phyloP scores from a whole-genome alignment of 2,797 vertebrate species.

The Ctenopoma multispine region DNA sequence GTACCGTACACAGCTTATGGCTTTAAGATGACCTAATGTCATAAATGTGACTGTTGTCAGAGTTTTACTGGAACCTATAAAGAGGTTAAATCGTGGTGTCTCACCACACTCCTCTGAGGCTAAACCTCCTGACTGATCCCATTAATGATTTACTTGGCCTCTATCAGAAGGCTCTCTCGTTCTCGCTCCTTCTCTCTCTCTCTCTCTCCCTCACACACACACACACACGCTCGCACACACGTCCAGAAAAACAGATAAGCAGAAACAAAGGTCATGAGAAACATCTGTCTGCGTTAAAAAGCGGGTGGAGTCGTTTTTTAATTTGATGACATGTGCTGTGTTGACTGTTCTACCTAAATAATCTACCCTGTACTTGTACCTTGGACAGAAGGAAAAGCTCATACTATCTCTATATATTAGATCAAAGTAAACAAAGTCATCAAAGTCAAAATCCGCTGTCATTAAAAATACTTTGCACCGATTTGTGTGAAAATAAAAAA shows the following conservation, averaged over 20 bases:
- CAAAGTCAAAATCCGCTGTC: too few species aligned
- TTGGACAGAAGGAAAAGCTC: not conserved
- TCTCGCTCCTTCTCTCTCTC: slow-evolving; percentile 21
- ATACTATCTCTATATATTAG: not conserved
- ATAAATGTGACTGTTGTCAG: slow-evolving; percentile 72
- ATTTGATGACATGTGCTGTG: slow-evolving; percentile 52
- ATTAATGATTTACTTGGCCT: slow-evolving; percentile 85
- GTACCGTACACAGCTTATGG: slow-evolving; percentile 40
- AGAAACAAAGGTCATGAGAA: slow-evolving; percentile 73
- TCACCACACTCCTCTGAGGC: slow-evolving; percentile 62
- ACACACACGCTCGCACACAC: slow-evolving; percentile 34
- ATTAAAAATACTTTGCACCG: too few species aligned
- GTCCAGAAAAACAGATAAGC: slow-evolving; percentile 61
- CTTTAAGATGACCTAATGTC: slow-evolving; percentile 70
- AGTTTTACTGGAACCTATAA: slow-evolving; percentile 78
- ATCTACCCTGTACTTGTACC: not conserved
- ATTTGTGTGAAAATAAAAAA: not conserved
- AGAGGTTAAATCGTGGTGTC: slow-evolving; percentile 65
- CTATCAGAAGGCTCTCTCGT: slow-evolving; percentile 67
- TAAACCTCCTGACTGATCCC: slow-evolving; percentile 65
- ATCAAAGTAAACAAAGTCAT: too few species aligned
- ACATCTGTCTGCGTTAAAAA: slow-evolving; percentile 70
- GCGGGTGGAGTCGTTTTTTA: slow-evolving; percentile 51
- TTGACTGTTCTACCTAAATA: slow-evolving; percentile 17
- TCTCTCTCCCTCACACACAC: slow-evolving; percentile 15